A percentile compares a stretch with the other conserved stretches of the same genome.
phyloP scores from a whole-genome alignment of 2,888 invertebrate genomes.

The Drosophila lacicola region DNA sequence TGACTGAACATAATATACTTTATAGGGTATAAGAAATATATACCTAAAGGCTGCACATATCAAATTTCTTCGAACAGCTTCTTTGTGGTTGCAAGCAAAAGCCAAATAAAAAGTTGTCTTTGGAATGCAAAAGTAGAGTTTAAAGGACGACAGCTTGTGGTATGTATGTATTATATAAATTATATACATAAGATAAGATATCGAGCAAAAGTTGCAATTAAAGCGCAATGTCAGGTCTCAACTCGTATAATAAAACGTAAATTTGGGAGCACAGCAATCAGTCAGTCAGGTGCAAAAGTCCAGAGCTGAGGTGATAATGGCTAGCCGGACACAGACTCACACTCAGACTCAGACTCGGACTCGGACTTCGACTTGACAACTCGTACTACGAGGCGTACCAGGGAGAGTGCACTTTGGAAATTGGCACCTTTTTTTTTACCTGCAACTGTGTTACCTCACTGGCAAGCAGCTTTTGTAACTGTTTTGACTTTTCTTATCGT shows the following conservation, averaged over 20 bases:
- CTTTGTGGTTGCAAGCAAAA: conserved; percentile 22
- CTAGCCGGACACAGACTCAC: neutral
- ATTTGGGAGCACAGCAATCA: conserved; percentile 7
- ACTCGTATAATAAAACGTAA: neutral
- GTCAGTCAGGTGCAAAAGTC: conserved; percentile 14
- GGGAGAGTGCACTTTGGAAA: conserved; percentile 26
- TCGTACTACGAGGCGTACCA: conserved; percentile 7
- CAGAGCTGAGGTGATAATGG: conserved; percentile 46
- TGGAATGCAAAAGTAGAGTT: conserved; percentile 12
- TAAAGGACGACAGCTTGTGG: neutral
- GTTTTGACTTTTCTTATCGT: conserved; percentile 51
- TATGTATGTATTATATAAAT: neutral
- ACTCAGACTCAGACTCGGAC: neutral
- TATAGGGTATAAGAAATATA: neutral
- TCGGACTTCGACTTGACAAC: conserved; percentile 1
- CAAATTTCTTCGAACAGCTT: conserved; percentile 4
- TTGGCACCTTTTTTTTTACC: conserved; percentile 37
- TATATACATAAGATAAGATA: neutral
- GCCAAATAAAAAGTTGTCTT: conserved; percentile 11
- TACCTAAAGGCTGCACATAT: conserved; percentile 16
- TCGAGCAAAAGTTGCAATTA: neutral
- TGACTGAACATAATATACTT: no score
- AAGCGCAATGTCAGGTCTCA: neutral
- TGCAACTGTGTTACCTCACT: conserved; percentile 27
- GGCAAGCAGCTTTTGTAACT: conserved; percentile 18